phyloP scores from a whole-genome alignment of 1,140 invertebrate species.

The Cotesia chilonis region DNA sequence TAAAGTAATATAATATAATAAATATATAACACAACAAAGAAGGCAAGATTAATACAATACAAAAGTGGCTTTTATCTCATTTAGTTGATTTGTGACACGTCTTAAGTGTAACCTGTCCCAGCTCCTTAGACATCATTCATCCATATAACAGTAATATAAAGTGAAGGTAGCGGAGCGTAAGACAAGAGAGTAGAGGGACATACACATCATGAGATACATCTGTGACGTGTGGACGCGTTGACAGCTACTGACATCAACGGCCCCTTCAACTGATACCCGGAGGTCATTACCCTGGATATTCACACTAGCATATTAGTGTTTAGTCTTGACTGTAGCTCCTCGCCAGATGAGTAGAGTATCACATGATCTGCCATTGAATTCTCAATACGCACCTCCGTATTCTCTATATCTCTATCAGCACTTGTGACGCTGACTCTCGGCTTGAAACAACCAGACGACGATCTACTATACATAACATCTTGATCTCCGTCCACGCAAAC shows the following conservation, averaged over 20 bases:
- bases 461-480: too few species aligned
- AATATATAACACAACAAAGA: too few species aligned
- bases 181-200: not conserved
- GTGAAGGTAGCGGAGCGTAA: conserved; percentile 5
- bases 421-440: too few species aligned
- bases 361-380: not conserved
- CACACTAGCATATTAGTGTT: conserved; percentile 25
- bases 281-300: conserved; percentile 49
- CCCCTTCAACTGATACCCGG: conserved; percentile 29
- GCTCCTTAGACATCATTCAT: too few species aligned
- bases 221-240: conserved; percentile 14
- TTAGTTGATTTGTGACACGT: too few species aligned
- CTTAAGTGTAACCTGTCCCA: too few species aligned
- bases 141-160: conserved; percentile 2
- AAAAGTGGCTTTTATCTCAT: too few species aligned
- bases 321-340: not conserved
- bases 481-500: too few species aligned
- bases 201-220: not conserved
- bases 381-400: not conserved
- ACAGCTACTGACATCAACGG: conserved; percentile 9
- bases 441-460: too few species aligned
- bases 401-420: too few species aligned
- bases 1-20: too few species aligned
- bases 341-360: not conserved
- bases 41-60: too few species aligned